phyloP scores from a whole-genome alignment of 1,140 invertebrate genomes.

The Hypothenemus hampei region DNA sequence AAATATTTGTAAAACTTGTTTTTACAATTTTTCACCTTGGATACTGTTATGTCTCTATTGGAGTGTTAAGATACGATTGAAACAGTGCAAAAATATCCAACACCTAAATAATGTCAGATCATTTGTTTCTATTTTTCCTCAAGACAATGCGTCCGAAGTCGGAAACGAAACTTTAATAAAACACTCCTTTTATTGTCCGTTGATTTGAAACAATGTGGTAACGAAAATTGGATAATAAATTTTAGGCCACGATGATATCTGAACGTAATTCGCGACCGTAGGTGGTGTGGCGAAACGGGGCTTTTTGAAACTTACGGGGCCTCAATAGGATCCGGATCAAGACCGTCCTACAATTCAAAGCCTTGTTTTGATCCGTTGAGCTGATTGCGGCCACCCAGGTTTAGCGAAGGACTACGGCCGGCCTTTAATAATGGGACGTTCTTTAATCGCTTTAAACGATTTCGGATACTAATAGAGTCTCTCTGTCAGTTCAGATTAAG shows the following conservation, averaged over 20 bases:
- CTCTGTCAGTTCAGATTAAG: no score
- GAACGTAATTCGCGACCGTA: no score
- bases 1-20: no score
- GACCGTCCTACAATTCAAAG: background rate
- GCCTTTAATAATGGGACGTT: background rate
- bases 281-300: no score
- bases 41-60: no score
- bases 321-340: background rate
- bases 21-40: no score
- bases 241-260: background rate
- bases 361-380: slow-evolving; percentile 5
- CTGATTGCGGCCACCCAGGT: slow-evolving; percentile 1
- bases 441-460: no score
- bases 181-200: slow-evolving; percentile 6
- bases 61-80: slow-evolving; percentile 16
- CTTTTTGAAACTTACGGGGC: background rate
- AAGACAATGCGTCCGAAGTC: slow-evolving; percentile 1
- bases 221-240: slow-evolving; percentile 8
- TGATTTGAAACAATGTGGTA: slow-evolving; percentile 10
- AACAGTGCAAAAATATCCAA: slow-evolving; percentile 9
- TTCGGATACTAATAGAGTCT: no score
- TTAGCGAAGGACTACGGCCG: background rate
- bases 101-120: slow-evolving; percentile 12
- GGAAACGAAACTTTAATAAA: slow-evolving; percentile 15
- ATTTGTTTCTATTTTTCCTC: slow-evolving; percentile 14